Conservation (phyloP, 1,140 invertebrate species). For the Macrostomum lignano region DNA sequence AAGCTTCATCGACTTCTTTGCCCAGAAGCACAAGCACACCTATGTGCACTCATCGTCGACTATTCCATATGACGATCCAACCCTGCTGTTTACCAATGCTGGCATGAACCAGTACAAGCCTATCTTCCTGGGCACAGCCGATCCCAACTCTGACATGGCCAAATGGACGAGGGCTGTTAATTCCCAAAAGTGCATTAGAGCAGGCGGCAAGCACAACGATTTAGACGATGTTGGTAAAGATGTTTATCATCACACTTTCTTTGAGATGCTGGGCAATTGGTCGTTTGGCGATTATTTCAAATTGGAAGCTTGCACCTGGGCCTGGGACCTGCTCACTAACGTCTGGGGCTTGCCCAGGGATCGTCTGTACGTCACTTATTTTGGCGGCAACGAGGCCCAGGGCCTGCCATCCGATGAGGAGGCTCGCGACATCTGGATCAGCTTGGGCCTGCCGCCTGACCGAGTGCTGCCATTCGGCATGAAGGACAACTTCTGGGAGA, state of each 20-base stretch:
- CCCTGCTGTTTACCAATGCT: slow-evolving; percentile 78
- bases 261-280: slow-evolving; percentile 99
- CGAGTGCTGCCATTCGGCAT: slow-evolving; percentile 45
- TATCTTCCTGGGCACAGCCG: slow-evolving; percentile 44
- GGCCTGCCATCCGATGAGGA: slow-evolving; percentile 47
- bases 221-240: slow-evolving; percentile 60
- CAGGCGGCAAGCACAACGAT: slow-evolving; percentile 91
- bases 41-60: slow-evolving; percentile 92
- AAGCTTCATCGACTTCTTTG: slow-evolving; percentile 73
- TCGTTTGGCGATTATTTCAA: slow-evolving; percentile 91
- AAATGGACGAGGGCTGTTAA: slow-evolving; percentile 39
- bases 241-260: slow-evolving; percentile 85
- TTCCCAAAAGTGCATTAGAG: slow-evolving; percentile 73
- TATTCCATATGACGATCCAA: slow-evolving; percentile 88
- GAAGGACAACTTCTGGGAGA: slow-evolving; percentile 87
- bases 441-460: slow-evolving; percentile 36
- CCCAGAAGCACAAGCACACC: slow-evolving; percentile 50
- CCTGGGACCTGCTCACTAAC: slow-evolving; percentile 53
- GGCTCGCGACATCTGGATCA: slow-evolving; percentile 57
- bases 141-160: slow-evolving; percentile 12
- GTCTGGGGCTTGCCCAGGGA: slow-evolving; percentile 44
- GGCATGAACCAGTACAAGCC: slow-evolving; percentile 98
- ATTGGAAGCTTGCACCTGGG: slow-evolving; percentile 66
- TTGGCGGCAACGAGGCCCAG: slow-evolving; percentile 44
- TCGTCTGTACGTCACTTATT: slow-evolving; percentile 69